Evolutionary conservation across 2,888 invertebrate species (phyloP).

Genomic region (Tromatobia lineatoria): DNA sequence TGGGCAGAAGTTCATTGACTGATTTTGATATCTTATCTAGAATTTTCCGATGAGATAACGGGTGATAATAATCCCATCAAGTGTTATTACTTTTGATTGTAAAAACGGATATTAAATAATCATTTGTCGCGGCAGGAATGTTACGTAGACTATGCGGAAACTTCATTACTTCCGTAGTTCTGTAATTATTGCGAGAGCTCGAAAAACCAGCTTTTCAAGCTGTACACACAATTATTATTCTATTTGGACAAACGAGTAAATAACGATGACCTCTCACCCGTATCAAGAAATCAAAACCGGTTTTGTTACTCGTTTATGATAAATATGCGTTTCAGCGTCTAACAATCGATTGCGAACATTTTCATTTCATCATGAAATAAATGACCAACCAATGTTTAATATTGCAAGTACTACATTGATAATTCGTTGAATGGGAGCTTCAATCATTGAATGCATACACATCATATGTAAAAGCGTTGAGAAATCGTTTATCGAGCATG

Average conservation of each 20-base stretch:
- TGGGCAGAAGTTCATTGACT: neutral
- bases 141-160: neutral
- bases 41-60: neutral
- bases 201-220: neutral
- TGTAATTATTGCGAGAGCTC: neutral
- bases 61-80: neutral
- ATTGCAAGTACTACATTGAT: conserved; percentile 50
- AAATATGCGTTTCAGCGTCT: neutral
- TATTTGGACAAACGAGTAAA: neutral
- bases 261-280: too few relatives aligned
- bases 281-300: neutral
- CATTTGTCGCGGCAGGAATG: neutral
- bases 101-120: neutral
- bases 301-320: neutral
- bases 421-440: conserved; percentile 21
- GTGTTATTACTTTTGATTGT: neutral
- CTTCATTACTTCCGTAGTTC: neutral
- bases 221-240: neutral
- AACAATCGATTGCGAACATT: neutral
- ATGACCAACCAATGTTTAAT: conserved; percentile 33
- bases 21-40: neutral
- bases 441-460: conserved; percentile 24
- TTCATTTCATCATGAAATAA: conserved; percentile 1
- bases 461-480: conserved; percentile 26
- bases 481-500: conserved; percentile 41